Conservation (phyloP, 2,113 vertebrate genomes). For the Oncorhynchus tshawytscha region DNA sequence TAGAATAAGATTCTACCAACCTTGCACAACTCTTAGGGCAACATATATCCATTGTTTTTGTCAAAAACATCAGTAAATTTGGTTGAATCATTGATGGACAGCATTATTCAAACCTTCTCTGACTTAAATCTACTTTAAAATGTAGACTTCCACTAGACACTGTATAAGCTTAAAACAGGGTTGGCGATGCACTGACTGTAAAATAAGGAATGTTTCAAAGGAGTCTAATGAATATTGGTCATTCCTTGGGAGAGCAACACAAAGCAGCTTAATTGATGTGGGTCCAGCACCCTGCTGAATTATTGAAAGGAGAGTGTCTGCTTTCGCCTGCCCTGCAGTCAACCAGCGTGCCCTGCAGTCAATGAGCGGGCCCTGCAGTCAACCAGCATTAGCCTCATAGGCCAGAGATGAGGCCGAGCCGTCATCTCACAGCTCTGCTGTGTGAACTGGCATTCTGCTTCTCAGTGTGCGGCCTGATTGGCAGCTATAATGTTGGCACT, state of each 20-base stretch:
- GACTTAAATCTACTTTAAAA: too few relatives aligned
- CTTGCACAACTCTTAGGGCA: too few relatives aligned
- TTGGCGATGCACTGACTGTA: background rate
- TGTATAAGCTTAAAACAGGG: background rate
- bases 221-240: background rate
- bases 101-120: too few relatives aligned
- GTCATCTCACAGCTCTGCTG: background rate
- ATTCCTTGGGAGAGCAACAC: background rate
- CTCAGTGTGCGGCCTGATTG: background rate
- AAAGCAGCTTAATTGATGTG: slow-evolving; percentile 1
- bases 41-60: too few relatives aligned
- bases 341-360: slow-evolving; percentile 7
- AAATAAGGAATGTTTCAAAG: background rate
- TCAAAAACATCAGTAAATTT: too few relatives aligned
- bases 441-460: background rate
- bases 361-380: slow-evolving; percentile 5
- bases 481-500: background rate
- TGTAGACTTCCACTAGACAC: too few relatives aligned
- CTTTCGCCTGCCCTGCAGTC: slow-evolving; percentile 22
- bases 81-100: background rate
- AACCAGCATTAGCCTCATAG: background rate
- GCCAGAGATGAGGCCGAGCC: background rate
- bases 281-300: slow-evolving; percentile 28
- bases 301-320: slow-evolving; percentile 27
- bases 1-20: too few relatives aligned